Evolutionary conservation across 2,797 vertebrate species (phyloP).

Genomic region (Petrocephalus sullivani): DNA sequence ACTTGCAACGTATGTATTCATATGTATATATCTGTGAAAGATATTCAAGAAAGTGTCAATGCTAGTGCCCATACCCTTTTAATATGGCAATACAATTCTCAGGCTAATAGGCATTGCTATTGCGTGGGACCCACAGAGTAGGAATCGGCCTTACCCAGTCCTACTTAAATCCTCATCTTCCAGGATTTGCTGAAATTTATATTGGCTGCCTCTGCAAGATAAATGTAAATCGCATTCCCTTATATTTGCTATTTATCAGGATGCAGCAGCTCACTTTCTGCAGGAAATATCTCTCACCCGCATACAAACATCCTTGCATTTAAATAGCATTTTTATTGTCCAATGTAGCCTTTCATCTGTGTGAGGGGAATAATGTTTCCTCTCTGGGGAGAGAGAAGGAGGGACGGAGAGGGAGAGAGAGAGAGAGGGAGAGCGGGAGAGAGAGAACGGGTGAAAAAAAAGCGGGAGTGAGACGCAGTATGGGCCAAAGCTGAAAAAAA

Average conservation of each 20-base stretch:
- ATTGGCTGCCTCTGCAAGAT: slow-evolving; percentile 79
- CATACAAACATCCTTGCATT: slow-evolving; percentile 74
- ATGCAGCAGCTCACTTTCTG: slow-evolving; percentile 73
- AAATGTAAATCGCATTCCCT: slow-evolving; percentile 74
- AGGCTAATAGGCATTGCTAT: slow-evolving; percentile 30
- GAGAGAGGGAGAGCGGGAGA: slow-evolving; percentile 3
- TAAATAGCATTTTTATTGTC: slow-evolving; percentile 76
- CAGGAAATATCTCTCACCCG: slow-evolving; percentile 71
- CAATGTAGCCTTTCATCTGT: slow-evolving; percentile 66
- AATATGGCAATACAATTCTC: slow-evolving; percentile 32
- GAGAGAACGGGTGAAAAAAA: slow-evolving; percentile 6
- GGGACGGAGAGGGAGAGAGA: background rate
- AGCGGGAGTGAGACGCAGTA: background rate
- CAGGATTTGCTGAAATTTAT: slow-evolving; percentile 70
- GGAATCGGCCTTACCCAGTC: slow-evolving; percentile 37
- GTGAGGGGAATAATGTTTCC: slow-evolving; percentile 39
- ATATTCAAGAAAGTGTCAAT: slow-evolving; percentile 27
- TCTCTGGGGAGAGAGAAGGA: slow-evolving; percentile 28
- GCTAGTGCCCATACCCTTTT: slow-evolving; percentile 24
- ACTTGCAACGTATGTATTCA: slow-evolving; percentile 16
- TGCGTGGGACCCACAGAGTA: slow-evolving; percentile 34
- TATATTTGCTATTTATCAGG: slow-evolving; percentile 75
- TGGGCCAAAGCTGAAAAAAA: slow-evolving; percentile 12
- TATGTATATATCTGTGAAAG: slow-evolving; percentile 20
- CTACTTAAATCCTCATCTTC: slow-evolving; percentile 58